Conservation (phyloP, 1,140 invertebrate species). For the Anastrepha obliqua region DNA sequence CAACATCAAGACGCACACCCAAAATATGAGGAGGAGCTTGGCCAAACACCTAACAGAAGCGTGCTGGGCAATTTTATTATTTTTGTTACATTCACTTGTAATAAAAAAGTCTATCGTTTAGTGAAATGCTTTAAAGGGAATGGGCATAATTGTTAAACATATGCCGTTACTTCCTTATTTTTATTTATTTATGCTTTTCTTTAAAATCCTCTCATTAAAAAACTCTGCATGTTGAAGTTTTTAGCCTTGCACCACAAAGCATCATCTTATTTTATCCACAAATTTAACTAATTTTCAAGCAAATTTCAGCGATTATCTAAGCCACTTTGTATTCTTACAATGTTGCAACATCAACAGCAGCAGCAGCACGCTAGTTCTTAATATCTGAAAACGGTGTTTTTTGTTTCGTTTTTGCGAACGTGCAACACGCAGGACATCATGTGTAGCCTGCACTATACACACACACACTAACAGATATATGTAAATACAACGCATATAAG, state of each 20-base stretch:
- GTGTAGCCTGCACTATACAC: not conserved
- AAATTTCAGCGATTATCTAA: constrained; percentile 44
- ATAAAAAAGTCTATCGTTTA: too few species aligned
- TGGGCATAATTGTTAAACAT: too few species aligned
- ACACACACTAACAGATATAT: not conserved
- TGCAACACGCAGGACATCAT: constrained; percentile 39
- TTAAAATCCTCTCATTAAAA: too few species aligned
- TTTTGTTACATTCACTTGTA: too few species aligned
- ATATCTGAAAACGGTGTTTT: not conserved
- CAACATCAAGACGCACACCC: too few species aligned
- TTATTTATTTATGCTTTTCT: too few species aligned
- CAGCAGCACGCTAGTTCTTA: not conserved
- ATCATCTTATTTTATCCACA: not conserved
- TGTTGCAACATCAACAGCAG: constrained; percentile 39
- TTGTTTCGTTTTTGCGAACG: constrained; percentile 36
- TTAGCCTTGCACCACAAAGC: not conserved
- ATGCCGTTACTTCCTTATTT: too few species aligned
- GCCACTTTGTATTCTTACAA: constrained; percentile 28
- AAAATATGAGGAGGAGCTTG: too few species aligned
- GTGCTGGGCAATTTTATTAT: too few species aligned
- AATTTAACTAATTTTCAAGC: constrained; percentile 36
- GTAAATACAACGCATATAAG: not conserved
- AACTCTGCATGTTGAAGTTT: not conserved
- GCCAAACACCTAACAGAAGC: too few species aligned
- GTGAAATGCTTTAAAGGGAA: too few species aligned